Evolutionary conservation across 1,140 invertebrate species (phyloP), one percentile per base, ranked within the genome.

Genomic region (Notospermus geniculatus): DNA sequence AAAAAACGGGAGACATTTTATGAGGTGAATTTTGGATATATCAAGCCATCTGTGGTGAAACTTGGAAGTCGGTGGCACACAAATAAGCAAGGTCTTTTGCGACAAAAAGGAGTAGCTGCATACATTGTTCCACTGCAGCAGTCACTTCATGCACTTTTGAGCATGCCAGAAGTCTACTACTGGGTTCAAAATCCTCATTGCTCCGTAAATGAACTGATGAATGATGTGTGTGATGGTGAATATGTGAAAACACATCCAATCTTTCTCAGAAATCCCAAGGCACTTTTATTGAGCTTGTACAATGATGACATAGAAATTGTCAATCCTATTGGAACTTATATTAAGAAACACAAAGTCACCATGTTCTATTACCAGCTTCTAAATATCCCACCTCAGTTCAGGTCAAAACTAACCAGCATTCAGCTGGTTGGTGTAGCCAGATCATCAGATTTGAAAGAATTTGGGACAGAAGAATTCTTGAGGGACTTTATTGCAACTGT

Each of bases 291-390:
- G 4, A 32, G 45, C 36, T 30, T 62, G 36, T 52, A 56, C 32
- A 56, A 36, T 15, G 60, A 62, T 56, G 53, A 62, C 43, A 5
- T 62, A 30, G 60, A 62, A 62, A 46, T 62, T 62, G 60, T 62
- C 2, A 55, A 62, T 45, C 60, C 60, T 27, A 27, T 61, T 25
- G 60, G 60, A 7, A 25, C 53, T 15, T 39, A 62, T 19, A 15
- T 58, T 57, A 23, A 63, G 54, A 32, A 55, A 28, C 62, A 39
- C 29, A 41, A 32, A 29, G 56, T 56, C 28, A 63, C 56, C 53
- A n/a, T 55, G 1, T 25, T 53, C 19, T 57, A 43, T 58, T 54
- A 46, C 41, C 54, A 54, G 19, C 45, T 63, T 46, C n/a, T n/a
- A 46, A 15, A 30, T 39, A 41, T 27, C 53, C 29, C 55, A 63